These are phyloP conservation scores for Gobius niger DNA, from an alignment of 2,113 vertebrate genomes.

Conservation along the genomic window DNA sequence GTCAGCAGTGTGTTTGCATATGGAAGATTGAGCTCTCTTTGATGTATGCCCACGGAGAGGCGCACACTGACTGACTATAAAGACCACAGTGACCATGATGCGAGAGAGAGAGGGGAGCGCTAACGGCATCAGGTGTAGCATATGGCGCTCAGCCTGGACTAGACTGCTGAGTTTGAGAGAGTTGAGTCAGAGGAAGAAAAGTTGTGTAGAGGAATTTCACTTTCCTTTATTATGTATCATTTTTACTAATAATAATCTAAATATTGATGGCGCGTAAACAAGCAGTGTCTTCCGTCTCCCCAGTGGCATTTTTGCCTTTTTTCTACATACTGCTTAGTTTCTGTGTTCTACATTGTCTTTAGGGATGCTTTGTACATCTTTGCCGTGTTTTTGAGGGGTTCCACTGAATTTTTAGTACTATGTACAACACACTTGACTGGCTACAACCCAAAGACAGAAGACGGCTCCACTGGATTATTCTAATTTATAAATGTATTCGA, in stretches of 20 bases:
- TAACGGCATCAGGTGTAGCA: conserved; percentile 53
- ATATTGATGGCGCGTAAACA: no score
- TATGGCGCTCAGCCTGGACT: conserved; percentile 56
- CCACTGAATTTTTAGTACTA: no score
- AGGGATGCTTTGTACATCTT: no score
- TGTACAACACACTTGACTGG: no score
- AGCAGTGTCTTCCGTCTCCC: no score
- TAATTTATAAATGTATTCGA: no score
- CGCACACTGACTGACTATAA: conserved; percentile 22
- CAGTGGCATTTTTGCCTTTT: no score
- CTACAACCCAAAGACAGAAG: no score
- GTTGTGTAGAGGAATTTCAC: not conserved
- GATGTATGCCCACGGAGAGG: conserved; percentile 33
- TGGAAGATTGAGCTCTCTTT: conserved; percentile 42
- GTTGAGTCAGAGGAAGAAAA: conserved; percentile 24
- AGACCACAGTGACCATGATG: conserved; percentile 18
- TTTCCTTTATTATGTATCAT: not conserved
- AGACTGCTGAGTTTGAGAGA: conserved; percentile 53
- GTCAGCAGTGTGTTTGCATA: conserved; percentile 51
- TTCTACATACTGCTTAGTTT: no score
- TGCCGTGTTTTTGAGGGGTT: no score
- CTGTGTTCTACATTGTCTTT: no score
- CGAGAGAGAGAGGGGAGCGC: conserved; percentile 13
- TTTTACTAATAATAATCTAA: not conserved
- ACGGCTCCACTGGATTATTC: no score